phyloP scores from a whole-genome alignment of 92 coral and sea anemone genomes.

The Ricordea florida region DNA sequence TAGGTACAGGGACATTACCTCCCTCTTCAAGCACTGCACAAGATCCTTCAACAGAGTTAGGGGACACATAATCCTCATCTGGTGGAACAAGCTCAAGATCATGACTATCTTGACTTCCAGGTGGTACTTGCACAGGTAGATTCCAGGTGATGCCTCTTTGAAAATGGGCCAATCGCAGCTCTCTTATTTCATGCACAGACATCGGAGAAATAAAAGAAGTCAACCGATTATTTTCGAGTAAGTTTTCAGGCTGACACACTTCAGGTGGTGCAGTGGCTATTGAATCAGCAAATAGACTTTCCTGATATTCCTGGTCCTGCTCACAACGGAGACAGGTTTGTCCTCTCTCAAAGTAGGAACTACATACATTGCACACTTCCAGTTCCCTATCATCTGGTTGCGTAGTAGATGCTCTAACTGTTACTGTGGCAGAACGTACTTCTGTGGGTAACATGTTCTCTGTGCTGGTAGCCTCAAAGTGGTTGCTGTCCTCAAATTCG shows the following conservation, averaged over 20 bases:
- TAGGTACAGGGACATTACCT: neutral
- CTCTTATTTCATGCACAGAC: neutral
- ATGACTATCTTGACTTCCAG: neutral
- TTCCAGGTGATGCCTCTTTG: neutral
- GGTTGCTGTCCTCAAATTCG: constrained; percentile 4
- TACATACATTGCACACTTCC: constrained; percentile 22
- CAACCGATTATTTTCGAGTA: neutral
- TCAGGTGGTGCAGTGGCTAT: neutral
- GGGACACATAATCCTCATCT: neutral
- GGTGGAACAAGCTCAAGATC: neutral
- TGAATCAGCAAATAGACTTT: constrained; percentile 7
- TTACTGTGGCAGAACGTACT: neutral
- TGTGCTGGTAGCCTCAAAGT: neutral
- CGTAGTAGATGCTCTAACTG: neutral
- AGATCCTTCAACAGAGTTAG: neutral
- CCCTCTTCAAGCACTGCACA: neutral
- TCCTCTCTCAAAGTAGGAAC: constrained; percentile 17
- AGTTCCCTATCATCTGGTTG: constrained; percentile 1
- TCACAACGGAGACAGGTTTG: constrained; percentile 14
- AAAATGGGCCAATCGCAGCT: neutral
- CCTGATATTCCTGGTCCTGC: constrained; percentile 7
- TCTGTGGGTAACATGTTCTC: neutral
- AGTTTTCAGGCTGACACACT: neutral
- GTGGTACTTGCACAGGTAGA: neutral
- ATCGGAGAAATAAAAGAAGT: neutral